Evolutionary conservation across 2,797 vertebrate species (phyloP).

Genomic region (Tragelaphus oryx): DNA sequence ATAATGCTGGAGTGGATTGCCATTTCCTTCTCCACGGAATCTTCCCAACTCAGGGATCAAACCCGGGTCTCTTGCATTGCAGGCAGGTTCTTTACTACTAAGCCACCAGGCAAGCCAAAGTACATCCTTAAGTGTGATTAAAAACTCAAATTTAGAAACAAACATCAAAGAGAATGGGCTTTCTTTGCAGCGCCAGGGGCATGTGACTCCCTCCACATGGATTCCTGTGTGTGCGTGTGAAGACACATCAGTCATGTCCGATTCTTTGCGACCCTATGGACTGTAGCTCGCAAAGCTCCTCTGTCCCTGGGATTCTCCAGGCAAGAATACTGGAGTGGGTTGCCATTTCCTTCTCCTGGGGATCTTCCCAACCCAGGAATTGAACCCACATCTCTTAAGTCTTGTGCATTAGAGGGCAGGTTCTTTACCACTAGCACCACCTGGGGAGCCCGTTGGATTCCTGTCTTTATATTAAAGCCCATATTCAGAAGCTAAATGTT

Average conservation of each 20-base stretch:
- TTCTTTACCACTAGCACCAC: not conserved
- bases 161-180: not conserved
- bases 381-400: not conserved
- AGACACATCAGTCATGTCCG: fast-evolving
- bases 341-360: not conserved
- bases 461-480: not conserved
- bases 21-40: not conserved
- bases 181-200: not conserved
- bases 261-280: not conserved
- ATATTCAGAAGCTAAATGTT: not conserved
- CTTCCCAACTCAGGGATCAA: not conserved
- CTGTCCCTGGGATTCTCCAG: not conserved
- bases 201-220: not conserved
- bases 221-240: not conserved
- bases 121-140: not conserved
- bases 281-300: not conserved
- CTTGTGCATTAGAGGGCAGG: not conserved
- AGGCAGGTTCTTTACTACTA: not conserved
- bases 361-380: not conserved
- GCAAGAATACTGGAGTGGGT: not conserved
- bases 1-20: not conserved
- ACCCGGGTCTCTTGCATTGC: not conserved
- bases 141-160: not conserved
- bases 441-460: not conserved
- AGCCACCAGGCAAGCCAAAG: not conserved